These are phyloP conservation scores for Clistopyga incitator DNA, from an alignment of 2,888 invertebrate species.

Conservation along the genomic window DNA sequence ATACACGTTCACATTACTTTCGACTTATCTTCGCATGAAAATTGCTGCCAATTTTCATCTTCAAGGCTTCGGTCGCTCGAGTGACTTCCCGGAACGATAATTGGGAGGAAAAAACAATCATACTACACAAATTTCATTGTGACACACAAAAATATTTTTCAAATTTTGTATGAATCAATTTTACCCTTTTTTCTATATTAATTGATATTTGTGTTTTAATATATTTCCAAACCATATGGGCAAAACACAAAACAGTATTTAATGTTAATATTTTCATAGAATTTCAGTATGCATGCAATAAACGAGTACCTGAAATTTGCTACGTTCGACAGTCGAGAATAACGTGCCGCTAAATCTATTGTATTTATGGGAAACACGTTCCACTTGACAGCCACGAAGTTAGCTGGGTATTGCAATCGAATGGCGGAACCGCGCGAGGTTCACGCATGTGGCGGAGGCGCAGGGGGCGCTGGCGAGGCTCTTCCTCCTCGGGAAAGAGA, in stretches of 20 bases:
- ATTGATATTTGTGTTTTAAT: no score
- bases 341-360: not conserved
- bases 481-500: not conserved
- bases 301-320: no score
- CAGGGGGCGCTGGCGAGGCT: not conserved
- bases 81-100: not conserved
- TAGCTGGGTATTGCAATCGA: not conserved
- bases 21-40: not conserved
- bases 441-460: not conserved
- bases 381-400: not conserved
- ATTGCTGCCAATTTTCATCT: slow-evolving; percentile 1
- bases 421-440: not conserved
- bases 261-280: no score
- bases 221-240: no score
- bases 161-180: no score
- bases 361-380: no score
- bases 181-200: no score
- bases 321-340: no score
- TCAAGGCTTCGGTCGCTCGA: not conserved
- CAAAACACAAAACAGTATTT: no score
- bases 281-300: no score
- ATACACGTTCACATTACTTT: not conserved
- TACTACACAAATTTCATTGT: no score
- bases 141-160: no score
- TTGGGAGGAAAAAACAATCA: not conserved